Evolutionary conservation across 2,797 vertebrate species (phyloP).

Genomic region (Aulostomus chinensis): DNA sequence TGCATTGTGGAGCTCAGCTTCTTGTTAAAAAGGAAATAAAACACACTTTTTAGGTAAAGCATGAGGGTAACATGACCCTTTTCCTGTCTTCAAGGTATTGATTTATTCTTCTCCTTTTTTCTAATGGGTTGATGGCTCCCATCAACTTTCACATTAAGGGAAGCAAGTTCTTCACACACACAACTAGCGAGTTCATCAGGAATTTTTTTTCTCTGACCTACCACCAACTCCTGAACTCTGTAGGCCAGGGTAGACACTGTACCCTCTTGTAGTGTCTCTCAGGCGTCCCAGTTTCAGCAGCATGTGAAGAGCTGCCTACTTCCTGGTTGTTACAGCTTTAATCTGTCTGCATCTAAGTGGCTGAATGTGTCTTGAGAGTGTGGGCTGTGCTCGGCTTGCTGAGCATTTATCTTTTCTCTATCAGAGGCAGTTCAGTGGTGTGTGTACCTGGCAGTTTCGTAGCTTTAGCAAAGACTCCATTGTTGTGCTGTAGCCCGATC

Average conservation of each 20-base stretch:
- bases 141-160: no score
- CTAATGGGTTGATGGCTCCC: no score
- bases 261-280: slow-evolving; percentile 8
- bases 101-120: no score
- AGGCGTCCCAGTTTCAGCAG: slow-evolving; percentile 12
- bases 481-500: no score
- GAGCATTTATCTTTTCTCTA: slow-evolving; percentile 34
- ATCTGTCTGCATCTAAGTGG: slow-evolving; percentile 35
- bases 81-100: no score
- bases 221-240: neutral
- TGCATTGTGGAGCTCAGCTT: no score
- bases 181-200: no score
- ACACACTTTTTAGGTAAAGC: no score
- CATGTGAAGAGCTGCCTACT: slow-evolving; percentile 27
- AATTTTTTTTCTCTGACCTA: slow-evolving; percentile 4
- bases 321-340: slow-evolving; percentile 39
- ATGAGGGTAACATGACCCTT: no score
- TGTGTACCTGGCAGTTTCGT: slow-evolving; percentile 16
- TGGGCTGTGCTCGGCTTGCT: slow-evolving; percentile 38
- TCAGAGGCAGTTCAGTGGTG: slow-evolving; percentile 10
- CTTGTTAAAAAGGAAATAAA: no score
- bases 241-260: slow-evolving; percentile 4
- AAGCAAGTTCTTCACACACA: neutral
- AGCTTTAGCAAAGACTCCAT: slow-evolving; percentile 16
- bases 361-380: slow-evolving; percentile 43